Evolutionary conservation across 2,888 invertebrate species (phyloP).

Genomic region (Elmis aenea): DNA sequence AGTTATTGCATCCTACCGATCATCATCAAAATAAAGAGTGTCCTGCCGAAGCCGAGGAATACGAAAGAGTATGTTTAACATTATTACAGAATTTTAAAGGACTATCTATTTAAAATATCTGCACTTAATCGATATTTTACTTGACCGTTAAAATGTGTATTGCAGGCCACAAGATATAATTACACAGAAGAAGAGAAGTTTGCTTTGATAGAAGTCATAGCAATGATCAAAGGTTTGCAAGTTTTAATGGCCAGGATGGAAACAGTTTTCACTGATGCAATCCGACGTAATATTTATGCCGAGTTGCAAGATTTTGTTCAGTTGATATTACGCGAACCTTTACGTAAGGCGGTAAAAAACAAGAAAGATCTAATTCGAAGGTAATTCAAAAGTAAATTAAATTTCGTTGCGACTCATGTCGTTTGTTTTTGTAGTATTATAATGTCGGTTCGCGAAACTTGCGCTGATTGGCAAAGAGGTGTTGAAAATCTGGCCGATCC

Average conservation of each 20-base stretch:
- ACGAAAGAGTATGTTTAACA: constrained; percentile 85
- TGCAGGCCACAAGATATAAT: constrained; percentile 91
- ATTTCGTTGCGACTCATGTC: neutral
- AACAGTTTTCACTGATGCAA: constrained; percentile 89
- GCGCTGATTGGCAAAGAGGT: constrained; percentile 93
- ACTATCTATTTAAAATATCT: too few relatives aligned
- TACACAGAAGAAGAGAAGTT: constrained; percentile 97
- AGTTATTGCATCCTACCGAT: constrained; percentile 95
- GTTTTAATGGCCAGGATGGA: constrained; percentile 96
- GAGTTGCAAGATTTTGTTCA: constrained; percentile 98
- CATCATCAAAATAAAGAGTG: constrained; percentile 93
- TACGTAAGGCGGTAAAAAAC: constrained; percentile 95
- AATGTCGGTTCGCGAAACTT: constrained; percentile 94
- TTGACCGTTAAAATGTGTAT: too few relatives aligned
- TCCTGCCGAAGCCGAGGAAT: constrained; percentile 95
- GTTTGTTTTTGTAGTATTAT: constrained; percentile 67
- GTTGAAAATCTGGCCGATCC: constrained; percentile 90
- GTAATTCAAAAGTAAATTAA: constrained; percentile 34
- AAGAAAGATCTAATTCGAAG: constrained; percentile 92
- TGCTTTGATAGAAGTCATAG: constrained; percentile 95
- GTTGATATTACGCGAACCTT: constrained; percentile 78
- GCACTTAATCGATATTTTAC: too few relatives aligned
- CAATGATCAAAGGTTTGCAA: constrained; percentile 98
- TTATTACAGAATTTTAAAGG: too few relatives aligned
- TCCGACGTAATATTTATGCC: constrained; percentile 87